Base-by-base conservation (phyloP, 2,797 vertebrate genomes). In the Hypotaenidia philippensis region DNA sequence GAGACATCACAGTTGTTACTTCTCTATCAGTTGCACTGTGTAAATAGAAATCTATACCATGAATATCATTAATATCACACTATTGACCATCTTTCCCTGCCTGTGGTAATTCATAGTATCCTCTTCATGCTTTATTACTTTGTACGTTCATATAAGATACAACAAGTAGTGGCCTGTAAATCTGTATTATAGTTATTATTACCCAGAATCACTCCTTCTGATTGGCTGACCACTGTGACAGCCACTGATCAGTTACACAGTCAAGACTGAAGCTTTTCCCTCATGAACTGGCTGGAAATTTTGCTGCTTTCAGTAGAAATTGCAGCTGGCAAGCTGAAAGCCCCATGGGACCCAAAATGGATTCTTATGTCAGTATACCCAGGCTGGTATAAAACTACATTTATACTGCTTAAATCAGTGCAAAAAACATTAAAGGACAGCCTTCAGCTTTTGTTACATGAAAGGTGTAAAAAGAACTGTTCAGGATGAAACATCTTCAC, bases 41-140 rank as follows among this genome's bases (percentile, higher is more conserved):
- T 78, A 93, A 84, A 93, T 41, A 52, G 55, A 92, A 90, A 90
- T 65, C 86, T 29, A 82, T 79, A 61, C 36, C 47, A 53, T 15
- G 52, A 59, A 87, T 84, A 36, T 93, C 66, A 95, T 87, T 76
- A 63, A 74, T 76, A 90, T 38, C 63, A 44, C 25, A 29, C 44
- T 90, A 82, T 55, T 70, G 78, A 90, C 36, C 70, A 69, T 16
- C 80, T 69, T 71, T 90, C 77, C 31, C 29, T 72, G 26, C 60
- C 55, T 10, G 10, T 2, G 13, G 49, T 41, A 88, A 78, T 61
- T 83, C 77, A 71, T 13, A 41, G 71, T 5, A 45, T 29, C 25
- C 40, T 52, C 40, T 81, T 18, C 10, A n/a, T 60, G 49, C 53
- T 91, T 81, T 80, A 80, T 87, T 81, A 23, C 47, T 63, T 41